Evolutionary conservation across 1,140 invertebrate genomes (phyloP), one percentile per base, ranked within the genome.

Genomic region (Atta cephalotes): DNA sequence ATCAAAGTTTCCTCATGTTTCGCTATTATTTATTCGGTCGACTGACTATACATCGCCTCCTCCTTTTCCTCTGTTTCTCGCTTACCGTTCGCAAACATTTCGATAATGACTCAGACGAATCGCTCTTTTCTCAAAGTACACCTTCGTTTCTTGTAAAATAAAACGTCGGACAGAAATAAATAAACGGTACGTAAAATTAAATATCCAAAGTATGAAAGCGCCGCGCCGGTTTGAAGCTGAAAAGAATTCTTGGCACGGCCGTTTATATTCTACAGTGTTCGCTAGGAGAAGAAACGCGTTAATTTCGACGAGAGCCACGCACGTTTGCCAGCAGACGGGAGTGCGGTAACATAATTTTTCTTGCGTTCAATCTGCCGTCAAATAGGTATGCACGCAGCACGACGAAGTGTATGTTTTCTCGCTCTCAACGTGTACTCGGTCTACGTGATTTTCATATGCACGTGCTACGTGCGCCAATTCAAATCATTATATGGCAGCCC

Each of bases 1-100:
- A 90, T 88, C 91, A 92, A 91, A 93, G 91, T 92, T 91, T 77
- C 25, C 35, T 31, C 68, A 35, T 51, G 25, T 7, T 16, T n/a
- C 72, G 7, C n/a, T n/a, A 21, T 56, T 74, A 35, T 49, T 85
- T 65, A 58, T 53, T 49, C 18, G n/a, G 7, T 45, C 65, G 35
- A n/a, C 35, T 68, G 51, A 49, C 56, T 56, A 31, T 45, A 31
- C 6, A 21, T 21, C n/a, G n/a, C 18, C 7, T 9, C 2, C n/a
- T 58, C 18, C 53, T 56, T 56, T 56, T 56, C 16, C 12, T 10
- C 7, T 10, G n/a, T n/a, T 58, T 58, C n/a, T 58, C n/a, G n/a
- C 56, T 21, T n/a, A 58, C n/a, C n/a, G 56, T 58, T 14, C 45
- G 25, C 12, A 10, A 49, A 31, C 5, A 66, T 65, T n/a, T 49